These are phyloP conservation scores for Neodon shergylaensis DNA, from an alignment of 2,113 vertebrate genomes.

Conservation along the genomic window DNA sequence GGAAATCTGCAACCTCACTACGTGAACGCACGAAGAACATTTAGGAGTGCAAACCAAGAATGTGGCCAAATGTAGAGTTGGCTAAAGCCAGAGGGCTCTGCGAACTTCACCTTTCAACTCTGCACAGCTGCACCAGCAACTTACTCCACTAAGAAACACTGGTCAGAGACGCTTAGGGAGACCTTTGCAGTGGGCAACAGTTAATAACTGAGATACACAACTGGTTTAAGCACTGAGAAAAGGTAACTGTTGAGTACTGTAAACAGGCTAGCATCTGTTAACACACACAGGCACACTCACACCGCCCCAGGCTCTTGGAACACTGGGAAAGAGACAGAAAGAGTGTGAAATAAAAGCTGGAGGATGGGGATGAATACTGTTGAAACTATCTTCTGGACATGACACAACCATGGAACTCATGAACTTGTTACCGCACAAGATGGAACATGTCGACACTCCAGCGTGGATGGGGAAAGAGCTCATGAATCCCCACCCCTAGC, in stretches of 20 bases:
- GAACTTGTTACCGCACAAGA: neutral
- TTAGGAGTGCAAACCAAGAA: neutral
- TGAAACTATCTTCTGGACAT: neutral
- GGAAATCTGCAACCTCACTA: neutral
- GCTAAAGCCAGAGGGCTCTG: neutral
- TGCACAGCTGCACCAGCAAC: neutral
- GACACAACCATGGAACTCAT: neutral
- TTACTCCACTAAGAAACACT: neutral
- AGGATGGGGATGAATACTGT: neutral
- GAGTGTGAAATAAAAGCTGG: neutral
- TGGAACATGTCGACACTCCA: neutral
- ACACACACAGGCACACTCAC: neutral
- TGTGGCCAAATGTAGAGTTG: no score
- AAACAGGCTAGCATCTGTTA: neutral
- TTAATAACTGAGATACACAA: neutral
- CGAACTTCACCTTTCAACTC: neutral
- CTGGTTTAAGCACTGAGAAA: neutral
- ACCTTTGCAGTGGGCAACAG: neutral
- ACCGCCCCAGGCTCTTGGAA: neutral
- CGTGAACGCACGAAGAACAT: neutral
- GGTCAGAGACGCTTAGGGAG: neutral
- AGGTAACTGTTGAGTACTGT: neutral
- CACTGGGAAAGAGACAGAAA: neutral
- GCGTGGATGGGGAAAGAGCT: neutral
- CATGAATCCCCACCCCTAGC: neutral